Evolutionary conservation across 2,888 invertebrate species (phyloP), one percentile per base, ranked within the genome.

Genomic region (Drosophila borborema): DNA sequence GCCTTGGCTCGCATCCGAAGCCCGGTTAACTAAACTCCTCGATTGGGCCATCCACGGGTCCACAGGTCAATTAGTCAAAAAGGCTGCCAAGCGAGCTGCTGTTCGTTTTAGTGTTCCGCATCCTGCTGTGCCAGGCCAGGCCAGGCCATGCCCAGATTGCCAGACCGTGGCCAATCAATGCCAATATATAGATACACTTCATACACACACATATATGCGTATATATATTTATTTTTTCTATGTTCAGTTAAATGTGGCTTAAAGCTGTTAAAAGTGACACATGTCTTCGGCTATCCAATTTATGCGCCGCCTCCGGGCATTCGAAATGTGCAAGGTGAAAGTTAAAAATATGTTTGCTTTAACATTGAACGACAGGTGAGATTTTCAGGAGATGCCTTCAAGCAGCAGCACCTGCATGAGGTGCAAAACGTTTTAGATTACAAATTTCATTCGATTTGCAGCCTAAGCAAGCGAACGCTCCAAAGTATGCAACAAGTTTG

Each of bases 61-160:
- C 62, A 64, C 74, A 90, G 87, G 90, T 87, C 89, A 87, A 90
- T 90, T 83, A 80, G 84, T 90, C 84, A 79, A 89, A 82, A 83
- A 84, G 71, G 66, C 62, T 82, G 60, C 62, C 64, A 75, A 46
- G 74, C 63, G 58, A 72, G 40, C 46, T 81, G 64, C 64, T 63
- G 28, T 31, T 58, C 54, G 31, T 23, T 67, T 56, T 53, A 34
- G 40, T 73, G 53, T 59, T 72, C 66, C 72, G 64, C 40, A 70
- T 84, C 79, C 68, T 64, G 64, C 60, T 72, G 64, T 53, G 64
- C 20, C 63, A 34, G 31, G 1, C 31, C 63, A 34, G 31, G 1
- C 31, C 5, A 28, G 6, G 6, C 28, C 28, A 28, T 3, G 28
- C 28, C 28, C 28, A 69, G 63, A 45, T 46, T 67, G 51, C 60